Conservation (phyloP, 30 jellyfish, hydroid and myxozoan genomes). For the Aurelia aurita region DNA sequence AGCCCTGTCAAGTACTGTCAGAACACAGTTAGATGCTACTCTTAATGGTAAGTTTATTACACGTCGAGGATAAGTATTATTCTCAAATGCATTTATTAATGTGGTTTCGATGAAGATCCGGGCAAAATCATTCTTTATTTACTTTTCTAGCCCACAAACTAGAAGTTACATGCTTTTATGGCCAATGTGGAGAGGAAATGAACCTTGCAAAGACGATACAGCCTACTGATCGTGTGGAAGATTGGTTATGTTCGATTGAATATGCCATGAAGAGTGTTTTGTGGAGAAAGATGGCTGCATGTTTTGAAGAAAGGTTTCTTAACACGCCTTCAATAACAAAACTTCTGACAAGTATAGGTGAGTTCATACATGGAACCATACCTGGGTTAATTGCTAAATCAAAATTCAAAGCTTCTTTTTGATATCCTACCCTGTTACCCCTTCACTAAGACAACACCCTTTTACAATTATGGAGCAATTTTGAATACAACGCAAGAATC, state of each 20-base stretch:
- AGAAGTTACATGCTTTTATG: slow-evolving; percentile 64
- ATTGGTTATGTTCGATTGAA: slow-evolving; percentile 71
- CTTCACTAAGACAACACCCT: too few relatives aligned
- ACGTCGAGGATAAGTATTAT: too few relatives aligned
- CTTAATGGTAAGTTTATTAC: slow-evolving; percentile 81
- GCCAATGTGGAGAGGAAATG: slow-evolving; percentile 78
- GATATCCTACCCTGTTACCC: too few relatives aligned
- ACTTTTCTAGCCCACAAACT: slow-evolving; percentile 68
- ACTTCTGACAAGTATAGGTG: slow-evolving; percentile 45
- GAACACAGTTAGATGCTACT: slow-evolving; percentile 68
- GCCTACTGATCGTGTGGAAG: slow-evolving; percentile 48
- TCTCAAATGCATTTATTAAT: too few relatives aligned
- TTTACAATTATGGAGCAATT: too few relatives aligned
- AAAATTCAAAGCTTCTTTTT: too few relatives aligned
- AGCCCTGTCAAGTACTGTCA: slow-evolving; percentile 22
- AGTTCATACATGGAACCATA: not conserved
- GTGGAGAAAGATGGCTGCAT: slow-evolving; percentile 56
- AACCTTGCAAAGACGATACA: slow-evolving; percentile 35
- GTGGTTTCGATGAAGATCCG: too few relatives aligned
- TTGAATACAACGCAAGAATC: too few relatives aligned
- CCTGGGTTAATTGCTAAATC: too few relatives aligned
- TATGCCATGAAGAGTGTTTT: slow-evolving; percentile 55
- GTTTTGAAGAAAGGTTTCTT: slow-evolving; percentile 73
- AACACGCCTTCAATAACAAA: slow-evolving; percentile 45
- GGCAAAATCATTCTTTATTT: too few relatives aligned